Evolutionary conservation across 2,888 invertebrate genomes (phyloP), one percentile per base, ranked within the genome.

Genomic region (Leptinotarsa tumamoca): DNA sequence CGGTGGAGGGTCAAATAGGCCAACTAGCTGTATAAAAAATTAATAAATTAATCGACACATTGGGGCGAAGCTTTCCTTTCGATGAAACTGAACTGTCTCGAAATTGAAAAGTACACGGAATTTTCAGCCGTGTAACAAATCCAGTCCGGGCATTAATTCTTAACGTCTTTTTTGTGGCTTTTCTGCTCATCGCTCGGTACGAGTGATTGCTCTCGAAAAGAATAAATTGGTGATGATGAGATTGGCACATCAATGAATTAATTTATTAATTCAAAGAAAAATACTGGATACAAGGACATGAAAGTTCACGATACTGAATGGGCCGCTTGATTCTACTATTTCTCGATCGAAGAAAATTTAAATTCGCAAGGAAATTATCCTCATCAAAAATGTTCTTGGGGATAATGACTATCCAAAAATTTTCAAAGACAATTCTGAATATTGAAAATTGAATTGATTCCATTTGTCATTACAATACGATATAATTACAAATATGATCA

Each of bases 201-300:
- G 27, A 54, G 23, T 49, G 18, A 63, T 73, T 73, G 68, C 68
- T 68, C 68, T 73, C 61, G 68, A 68, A 68, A 73, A 73, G 68
- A 43, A 63, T 50, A 17, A 49, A 27, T 58, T 49, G 61, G 21
- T n/a, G 63, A n/a, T 63, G 63, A 71, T 51, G 27, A 71, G 63
- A 71, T 63, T 18, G 70, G 61, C 70, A 61, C 58, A 49, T 51
- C 54, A 69, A 51, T 69, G 3, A 50, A 50, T 10, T 54, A 23
- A 21, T 21, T 56, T 2, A 17, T 33, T 23, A 61, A 61, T 27
- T 61, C 61, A 61, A 27, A 27, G 61, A 27, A 61, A 61, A 61
- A 15, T 61, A 27, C 33, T 14, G 17, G 61, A 23, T 61, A 17
- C 15, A 33, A 61, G 14, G 15, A n/a, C 14, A 27, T 14, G 1